Base-by-base conservation (phyloP, 1,140 invertebrate species). In the Penaeus indicus region DNA sequence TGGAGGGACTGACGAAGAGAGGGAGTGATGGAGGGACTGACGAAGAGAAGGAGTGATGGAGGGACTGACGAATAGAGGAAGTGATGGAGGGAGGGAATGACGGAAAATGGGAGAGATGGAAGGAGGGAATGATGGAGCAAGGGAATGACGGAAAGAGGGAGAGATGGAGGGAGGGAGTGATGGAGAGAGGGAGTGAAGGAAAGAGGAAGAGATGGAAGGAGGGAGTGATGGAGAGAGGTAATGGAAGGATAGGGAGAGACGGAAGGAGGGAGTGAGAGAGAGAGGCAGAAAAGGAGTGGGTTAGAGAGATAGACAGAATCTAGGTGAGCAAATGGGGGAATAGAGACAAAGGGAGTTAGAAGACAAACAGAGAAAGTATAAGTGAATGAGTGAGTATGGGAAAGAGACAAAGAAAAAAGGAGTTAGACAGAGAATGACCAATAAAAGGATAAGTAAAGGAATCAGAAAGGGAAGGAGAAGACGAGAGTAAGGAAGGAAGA, bases 201-300 rank as follows among this genome's bases (percentile, higher is more conserved):
- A 4, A 3, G 13, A 18, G 78, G 54, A 32, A 78, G 75, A 25
- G 75, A 78, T 2, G 60, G 77, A 79, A 38, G 77, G 72, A 77
- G 72, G 47, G 27, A 77, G 72, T 38, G 72, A 78, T n/a, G 42
- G 22, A 42, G 47, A 54, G 13, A 60, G 42, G 19, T 42, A 21
- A 81, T 8, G 79, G 62, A 64, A 84, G 63, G 72, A 84, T 84
- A n/a, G n/a, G 60, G 38, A 47, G 5, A 7, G 72, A 19, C 4
- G 72, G 0, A 25, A 0, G 7, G n/a, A 38, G n/a, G n/a, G 72
- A n/a, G 8, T 27, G 22, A 32, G 3, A 38, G n/a, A 3, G 13
- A 18, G n/a, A 78, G 18, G 54, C 38, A 78, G 75, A 25, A 32
- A 78, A n/a, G 60, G 77, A 79, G 77, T 54, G 77, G n/a, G 47